Conservation (phyloP, 2,888 invertebrate genomes). For the Melangyna quadrimaculata region DNA sequence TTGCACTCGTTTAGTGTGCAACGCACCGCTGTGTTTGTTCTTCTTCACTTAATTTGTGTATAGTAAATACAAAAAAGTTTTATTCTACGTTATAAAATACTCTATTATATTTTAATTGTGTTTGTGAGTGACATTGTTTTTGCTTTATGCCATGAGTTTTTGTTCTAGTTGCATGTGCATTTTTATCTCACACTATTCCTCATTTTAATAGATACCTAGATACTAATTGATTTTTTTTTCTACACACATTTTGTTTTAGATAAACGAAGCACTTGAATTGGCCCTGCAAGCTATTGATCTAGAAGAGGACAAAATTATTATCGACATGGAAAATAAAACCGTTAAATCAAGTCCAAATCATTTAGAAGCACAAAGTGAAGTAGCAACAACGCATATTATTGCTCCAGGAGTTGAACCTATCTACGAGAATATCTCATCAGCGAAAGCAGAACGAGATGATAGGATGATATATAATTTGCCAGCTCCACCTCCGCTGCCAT, state of each 20-base stretch:
- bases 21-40: background rate
- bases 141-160: conserved; percentile 48
- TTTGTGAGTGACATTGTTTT: conserved; percentile 47
- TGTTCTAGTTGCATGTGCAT: conserved; percentile 65
- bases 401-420: conserved; percentile 77
- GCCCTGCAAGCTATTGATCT: conserved; percentile 85
- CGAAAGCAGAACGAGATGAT: conserved; percentile 76
- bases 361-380: conserved; percentile 60
- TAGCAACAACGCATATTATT: background rate
- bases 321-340: conserved; percentile 56
- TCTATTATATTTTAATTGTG: conserved; percentile 6
- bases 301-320: conserved; percentile 62
- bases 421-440: conserved; percentile 81
- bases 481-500: conserved; percentile 64
- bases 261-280: conserved; percentile 85
- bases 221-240: conserved; percentile 59
- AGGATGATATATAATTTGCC: conserved; percentile 59
- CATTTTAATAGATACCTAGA: conserved; percentile 8
- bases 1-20: conserved; percentile 47
- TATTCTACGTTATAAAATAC: background rate
- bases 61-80: conserved; percentile 15
- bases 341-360: conserved; percentile 77
- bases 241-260: conserved; percentile 79
- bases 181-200: conserved; percentile 35
- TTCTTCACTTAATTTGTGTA: background rate